Evolutionary conservation across 1,140 invertebrate genomes (phyloP), one percentile per base, ranked within the genome.

Genomic region (Hycleus cichorii): DNA sequence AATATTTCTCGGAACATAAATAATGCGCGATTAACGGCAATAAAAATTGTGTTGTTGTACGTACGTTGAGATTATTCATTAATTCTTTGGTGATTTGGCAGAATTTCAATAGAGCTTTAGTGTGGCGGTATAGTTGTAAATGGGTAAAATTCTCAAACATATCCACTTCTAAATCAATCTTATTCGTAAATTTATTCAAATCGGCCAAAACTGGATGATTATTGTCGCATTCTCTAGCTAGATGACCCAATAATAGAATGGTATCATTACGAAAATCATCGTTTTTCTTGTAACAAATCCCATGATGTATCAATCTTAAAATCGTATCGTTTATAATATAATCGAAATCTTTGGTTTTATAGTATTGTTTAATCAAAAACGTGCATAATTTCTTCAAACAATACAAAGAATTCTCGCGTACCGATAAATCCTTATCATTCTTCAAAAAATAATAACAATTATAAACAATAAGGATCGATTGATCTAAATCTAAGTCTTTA

Each of bases 111-210:
- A 96, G 69, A 0, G 91, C 93, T 65, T 89, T 80, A 0, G 87
- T 84, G 69, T 88, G 84, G 64, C 92, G 81, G 68, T 95, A 90
- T 10, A 86, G 75, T 76, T 95, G 89, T 39, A 91, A 74, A 77
- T 98, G 95, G 39, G 83, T 81, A 63, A 95, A 87, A 69, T 96
- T 97, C 64, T 95, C 90, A 70, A 95, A 98, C 77, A 97, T 95
- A 74, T 97, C 93, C 0, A 90, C 84, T 72, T 98, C 94, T 1
- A 78, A 72, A 71, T 97, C 91, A 39, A 77, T 76, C 65, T 83
- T 82, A 69, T 90, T 86, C 0, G 81, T 78, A 2, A 95, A 75
- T 11, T 78, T 72, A 1, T 80, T 74, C 27, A 97, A 77, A 75
- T 95, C 91, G n/a, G 79, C 77, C 5, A 93, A 71, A 6, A 88